phyloP scores from a whole-genome alignment of 2,797 vertebrate species.

The Stomatorhinus walkeri region DNA sequence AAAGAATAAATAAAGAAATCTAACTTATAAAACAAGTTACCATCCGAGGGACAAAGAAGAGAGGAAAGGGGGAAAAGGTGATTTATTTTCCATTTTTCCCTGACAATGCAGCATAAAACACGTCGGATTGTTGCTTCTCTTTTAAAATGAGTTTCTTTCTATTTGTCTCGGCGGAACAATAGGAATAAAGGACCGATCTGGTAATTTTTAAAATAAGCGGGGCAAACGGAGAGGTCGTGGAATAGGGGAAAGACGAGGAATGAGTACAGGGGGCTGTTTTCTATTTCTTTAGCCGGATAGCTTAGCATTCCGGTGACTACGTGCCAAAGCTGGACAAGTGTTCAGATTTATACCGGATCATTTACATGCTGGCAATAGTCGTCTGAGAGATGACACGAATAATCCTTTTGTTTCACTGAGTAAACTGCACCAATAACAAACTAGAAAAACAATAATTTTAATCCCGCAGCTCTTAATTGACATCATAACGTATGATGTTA shows the following conservation, averaged over 20 bases:
- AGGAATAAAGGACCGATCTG: background rate
- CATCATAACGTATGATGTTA: background rate
- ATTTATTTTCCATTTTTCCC: slow-evolving; percentile 26
- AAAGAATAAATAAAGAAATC: slow-evolving; percentile 42
- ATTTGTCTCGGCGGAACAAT: slow-evolving; percentile 1
- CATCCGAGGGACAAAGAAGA: slow-evolving; percentile 33
- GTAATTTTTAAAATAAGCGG: background rate
- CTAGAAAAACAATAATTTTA: slow-evolving; percentile 6
- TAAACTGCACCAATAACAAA: background rate
- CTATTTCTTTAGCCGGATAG: background rate
- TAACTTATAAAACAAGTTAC: slow-evolving; percentile 34
- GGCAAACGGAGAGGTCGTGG: background rate
- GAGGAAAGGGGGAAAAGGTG: slow-evolving; percentile 31
- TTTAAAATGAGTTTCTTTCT: background rate
- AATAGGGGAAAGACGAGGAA: background rate
- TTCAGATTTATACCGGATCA: slow-evolving; percentile 3
- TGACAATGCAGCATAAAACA: background rate
- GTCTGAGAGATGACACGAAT: background rate
- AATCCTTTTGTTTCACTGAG: background rate
- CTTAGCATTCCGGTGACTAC: slow-evolving; percentile 12
- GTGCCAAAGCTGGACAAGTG: slow-evolving; percentile 12
- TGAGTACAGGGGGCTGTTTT: background rate
- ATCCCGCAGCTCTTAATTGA: background rate
- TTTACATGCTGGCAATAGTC: background rate
- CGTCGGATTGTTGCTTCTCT: slow-evolving; percentile 23